phyloP scores from a whole-genome alignment of 2,797 vertebrate species.

The Antrozous pallidus region DNA sequence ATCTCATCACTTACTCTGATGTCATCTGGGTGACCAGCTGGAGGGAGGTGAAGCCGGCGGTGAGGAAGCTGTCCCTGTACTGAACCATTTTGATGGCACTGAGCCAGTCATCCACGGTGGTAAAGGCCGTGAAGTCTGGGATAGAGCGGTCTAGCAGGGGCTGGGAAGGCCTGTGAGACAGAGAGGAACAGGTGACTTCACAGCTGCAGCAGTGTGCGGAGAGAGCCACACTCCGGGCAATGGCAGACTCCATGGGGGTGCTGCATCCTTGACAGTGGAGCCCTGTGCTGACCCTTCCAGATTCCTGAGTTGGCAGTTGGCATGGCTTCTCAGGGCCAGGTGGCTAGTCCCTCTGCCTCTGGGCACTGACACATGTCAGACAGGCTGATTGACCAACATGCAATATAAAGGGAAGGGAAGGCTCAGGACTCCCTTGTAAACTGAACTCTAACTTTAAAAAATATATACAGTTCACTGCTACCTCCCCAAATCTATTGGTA shows the following conservation, averaged over 20 bases:
- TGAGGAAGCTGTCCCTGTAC: slow-evolving; percentile 98
- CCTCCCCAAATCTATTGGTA: neutral
- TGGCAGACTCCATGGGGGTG: fast-evolving
- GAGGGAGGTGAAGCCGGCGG: slow-evolving; percentile 96
- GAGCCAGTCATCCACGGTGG: slow-evolving; percentile 98
- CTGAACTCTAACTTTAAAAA: neutral
- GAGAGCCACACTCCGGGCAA: fast-evolving
- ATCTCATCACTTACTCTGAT: slow-evolving; percentile 91
- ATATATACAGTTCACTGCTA: neutral
- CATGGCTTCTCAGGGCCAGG: neutral
- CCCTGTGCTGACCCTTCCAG: neutral
- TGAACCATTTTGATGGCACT: slow-evolving; percentile 98
- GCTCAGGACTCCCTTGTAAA: neutral
- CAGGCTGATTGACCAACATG: neutral
- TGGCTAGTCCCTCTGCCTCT: too few relatives aligned
- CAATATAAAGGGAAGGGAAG: neutral
- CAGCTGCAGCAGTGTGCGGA: fast-evolving
- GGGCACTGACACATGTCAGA: neutral
- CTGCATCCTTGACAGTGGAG: fast-evolving
- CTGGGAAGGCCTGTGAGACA: slow-evolving; percentile 93
- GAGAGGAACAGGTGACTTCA: slow-evolving; percentile 38
- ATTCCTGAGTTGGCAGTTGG: neutral
- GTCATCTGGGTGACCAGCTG: slow-evolving; percentile 98
- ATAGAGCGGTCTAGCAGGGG: slow-evolving; percentile 97
- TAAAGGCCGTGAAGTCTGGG: slow-evolving; percentile 98